Conservation (phyloP, 2,113 vertebrate genomes). For the Odocoileus virginianus region DNA sequence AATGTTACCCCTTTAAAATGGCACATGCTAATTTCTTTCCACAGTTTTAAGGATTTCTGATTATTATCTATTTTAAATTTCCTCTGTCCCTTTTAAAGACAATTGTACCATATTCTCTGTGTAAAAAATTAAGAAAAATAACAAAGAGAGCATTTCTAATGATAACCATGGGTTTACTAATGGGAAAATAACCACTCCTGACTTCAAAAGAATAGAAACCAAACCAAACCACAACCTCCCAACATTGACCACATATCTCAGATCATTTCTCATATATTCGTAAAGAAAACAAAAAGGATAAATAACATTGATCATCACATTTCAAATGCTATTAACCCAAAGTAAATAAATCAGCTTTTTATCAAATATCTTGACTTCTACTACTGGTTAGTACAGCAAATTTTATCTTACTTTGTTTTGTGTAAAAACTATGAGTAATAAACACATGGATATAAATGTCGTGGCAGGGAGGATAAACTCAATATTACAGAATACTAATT, state of each 20-base stretch:
- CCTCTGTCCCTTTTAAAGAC: conserved; percentile 50
- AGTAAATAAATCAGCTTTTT: conserved; percentile 14
- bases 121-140: conserved; percentile 11
- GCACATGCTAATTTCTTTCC: conserved; percentile 17
- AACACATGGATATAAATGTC: neutral
- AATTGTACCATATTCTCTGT: neutral
- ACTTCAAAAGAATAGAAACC: neutral
- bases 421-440: conserved; percentile 31
- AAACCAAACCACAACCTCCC: neutral
- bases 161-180: conserved; percentile 28
- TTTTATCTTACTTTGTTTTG: conserved; percentile 25
- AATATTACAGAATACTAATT: neutral
- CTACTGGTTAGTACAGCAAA: neutral
- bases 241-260: neutral
- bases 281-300: neutral
- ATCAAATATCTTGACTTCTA: neutral
- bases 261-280: conserved; percentile 17
- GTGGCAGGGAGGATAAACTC: neutral
- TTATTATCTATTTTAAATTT: conserved; percentile 54
- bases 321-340: neutral
- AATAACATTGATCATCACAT: neutral
- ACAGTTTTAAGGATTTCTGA: conserved; percentile 15
- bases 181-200: neutral
- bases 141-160: conserved; percentile 1
- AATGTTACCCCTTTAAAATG: conserved; percentile 54